Evolutionary conservation across 2,888 invertebrate genomes (phyloP), one percentile per base, ranked within the genome.

Genomic region (Prionchulus punctatus): DNA sequence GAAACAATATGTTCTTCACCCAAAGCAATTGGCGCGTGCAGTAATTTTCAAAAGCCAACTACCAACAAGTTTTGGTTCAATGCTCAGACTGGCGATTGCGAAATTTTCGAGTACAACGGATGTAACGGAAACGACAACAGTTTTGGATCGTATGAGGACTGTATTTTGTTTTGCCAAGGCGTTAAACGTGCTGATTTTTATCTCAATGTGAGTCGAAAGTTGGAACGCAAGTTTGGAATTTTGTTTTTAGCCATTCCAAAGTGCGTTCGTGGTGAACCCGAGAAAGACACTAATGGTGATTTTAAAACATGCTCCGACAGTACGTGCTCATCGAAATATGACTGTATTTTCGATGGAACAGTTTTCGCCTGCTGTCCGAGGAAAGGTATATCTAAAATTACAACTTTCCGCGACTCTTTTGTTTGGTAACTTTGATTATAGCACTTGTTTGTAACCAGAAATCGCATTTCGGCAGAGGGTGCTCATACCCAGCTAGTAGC

Each of bases 1-100:
- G 67, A 68, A 60, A 64, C 68, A 28, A 66, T 68, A 57, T 68
- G 68, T 61, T 65, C 66, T 18, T 67, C 69, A 55, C 68, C 69
- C 12, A 64, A 69, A 25, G 63, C 67, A 26, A 58, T n/a, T n/a
- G n/a, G n/a, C n/a, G n/a, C n/a, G n/a, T n/a, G n/a, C n/a, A n/a
- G 12, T 36, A 12, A 18, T 58, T n/a, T n/a, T n/a, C 68, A 68
- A 59, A 68, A 65, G 52, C 64, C 66, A 49, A 63, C 62, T 27
- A 67, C 68, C 21, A 60, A 64, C 36, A 62, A 68, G 4, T 68
- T 63, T 56, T 64, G 65, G 65, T 69, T 69, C 61, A 67, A 67
- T 48, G 64, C 67, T 1, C 64, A 60, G 1, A 65, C 66, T 0
- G 49, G 64, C 26, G 62, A 62, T 12, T 68, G 68, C 58, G 66